Evolutionary conservation across 2,888 invertebrate species (phyloP).

Genomic region (Drosophila acutilabella): DNA sequence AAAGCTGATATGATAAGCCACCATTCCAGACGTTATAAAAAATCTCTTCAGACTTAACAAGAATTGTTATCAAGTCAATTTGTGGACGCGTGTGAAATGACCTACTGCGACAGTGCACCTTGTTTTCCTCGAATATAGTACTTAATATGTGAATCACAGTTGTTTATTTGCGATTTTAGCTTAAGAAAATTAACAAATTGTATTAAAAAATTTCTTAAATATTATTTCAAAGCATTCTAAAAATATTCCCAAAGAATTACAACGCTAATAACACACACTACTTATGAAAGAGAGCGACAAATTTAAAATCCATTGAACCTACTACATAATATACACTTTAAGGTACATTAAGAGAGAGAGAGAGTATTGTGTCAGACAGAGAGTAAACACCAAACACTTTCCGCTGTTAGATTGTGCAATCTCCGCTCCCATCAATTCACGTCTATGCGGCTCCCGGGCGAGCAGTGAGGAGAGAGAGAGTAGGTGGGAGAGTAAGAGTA

Average conservation of each 20-base stretch:
- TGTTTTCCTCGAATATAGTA: neutral
- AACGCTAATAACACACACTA: neutral
- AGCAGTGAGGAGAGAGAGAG: neutral
- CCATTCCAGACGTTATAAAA: slow-evolving; percentile 14
- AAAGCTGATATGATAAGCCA: slow-evolving; percentile 21
- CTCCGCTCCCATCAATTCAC: neutral
- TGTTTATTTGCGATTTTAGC: neutral
- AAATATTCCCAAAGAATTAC: too few relatives aligned
- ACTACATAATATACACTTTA: slow-evolving; percentile 6
- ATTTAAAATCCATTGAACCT: slow-evolving; percentile 52
- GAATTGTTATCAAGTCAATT: slow-evolving; percentile 14
- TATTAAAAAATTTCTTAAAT: too few relatives aligned
- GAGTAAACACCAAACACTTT: slow-evolving; percentile 19
- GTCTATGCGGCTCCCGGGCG: slow-evolving; percentile 8
- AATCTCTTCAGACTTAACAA: slow-evolving; percentile 10
- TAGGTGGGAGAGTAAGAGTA: too few relatives aligned
- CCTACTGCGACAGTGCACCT: slow-evolving; percentile 10
- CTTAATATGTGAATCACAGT: neutral
- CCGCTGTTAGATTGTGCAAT: slow-evolving; percentile 56
- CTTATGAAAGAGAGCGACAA: neutral
- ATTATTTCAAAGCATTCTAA: too few relatives aligned
- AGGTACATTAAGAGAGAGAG: slow-evolving; percentile 28
- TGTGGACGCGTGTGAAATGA: neutral
- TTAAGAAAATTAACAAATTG: too few relatives aligned
- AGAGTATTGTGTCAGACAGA: slow-evolving; percentile 1